Conservation (phyloP, 2,888 invertebrate species). For the Phlogophora meticulosa region DNA sequence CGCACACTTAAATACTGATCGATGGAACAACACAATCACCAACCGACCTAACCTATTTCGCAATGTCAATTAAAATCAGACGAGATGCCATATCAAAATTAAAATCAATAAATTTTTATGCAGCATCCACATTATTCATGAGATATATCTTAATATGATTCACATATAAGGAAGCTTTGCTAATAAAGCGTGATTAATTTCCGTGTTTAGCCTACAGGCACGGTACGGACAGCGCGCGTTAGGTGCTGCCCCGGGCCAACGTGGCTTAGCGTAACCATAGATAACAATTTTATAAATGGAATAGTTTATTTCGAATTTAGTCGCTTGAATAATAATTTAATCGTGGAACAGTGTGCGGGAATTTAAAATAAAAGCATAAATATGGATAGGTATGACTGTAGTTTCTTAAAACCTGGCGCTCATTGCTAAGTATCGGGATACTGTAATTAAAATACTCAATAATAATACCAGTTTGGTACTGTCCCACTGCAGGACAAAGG, state of each 20-base stretch:
- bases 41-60: constrained; percentile 18
- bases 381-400: not conserved
- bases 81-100: constrained; percentile 49
- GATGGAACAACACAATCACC: constrained; percentile 6
- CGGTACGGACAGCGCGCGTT: constrained; percentile 68
- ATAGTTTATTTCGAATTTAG: constrained; percentile 72
- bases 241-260: constrained; percentile 69
- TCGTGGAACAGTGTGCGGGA: constrained; percentile 58
- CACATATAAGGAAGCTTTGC: constrained; percentile 74
- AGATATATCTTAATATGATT: constrained; percentile 63
- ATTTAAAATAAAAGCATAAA: constrained; percentile 15
- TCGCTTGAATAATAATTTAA: constrained; percentile 68
- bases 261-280: constrained; percentile 66
- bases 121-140: constrained; percentile 57
- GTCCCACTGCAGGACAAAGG: too few species aligned
- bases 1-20: constrained; percentile 21
- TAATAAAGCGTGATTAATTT: constrained; percentile 80
- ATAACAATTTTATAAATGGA: constrained; percentile 76
- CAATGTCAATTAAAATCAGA: constrained; percentile 33
- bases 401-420: not conserved
- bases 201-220: constrained; percentile 72
- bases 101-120: constrained; percentile 56
- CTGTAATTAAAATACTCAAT: too few species aligned
- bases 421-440: too few species aligned
- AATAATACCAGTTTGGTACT: too few species aligned